Conservation (phyloP, 2,113 vertebrate genomes). For the Brevimyrus niger region DNA sequence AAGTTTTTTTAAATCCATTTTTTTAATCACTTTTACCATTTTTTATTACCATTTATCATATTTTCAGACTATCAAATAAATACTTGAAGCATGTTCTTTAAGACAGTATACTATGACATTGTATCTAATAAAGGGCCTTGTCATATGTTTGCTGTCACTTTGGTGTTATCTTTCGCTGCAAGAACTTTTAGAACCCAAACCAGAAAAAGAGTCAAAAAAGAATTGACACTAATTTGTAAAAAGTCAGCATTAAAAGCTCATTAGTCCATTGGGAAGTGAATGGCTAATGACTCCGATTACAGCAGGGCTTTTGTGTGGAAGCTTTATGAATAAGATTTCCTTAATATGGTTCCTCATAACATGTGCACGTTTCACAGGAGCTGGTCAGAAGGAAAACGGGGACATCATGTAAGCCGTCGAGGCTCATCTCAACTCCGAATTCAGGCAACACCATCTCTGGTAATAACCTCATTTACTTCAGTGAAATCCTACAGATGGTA, state of each 20-base stretch:
- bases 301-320: neutral
- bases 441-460: conserved; percentile 13
- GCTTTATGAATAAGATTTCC: neutral
- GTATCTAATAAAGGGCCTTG: neutral
- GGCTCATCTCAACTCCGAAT: neutral
- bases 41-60: neutral
- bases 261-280: neutral
- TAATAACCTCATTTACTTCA: conserved; percentile 20
- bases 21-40: neutral
- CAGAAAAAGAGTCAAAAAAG: neutral
- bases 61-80: neutral
- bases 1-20: neutral
- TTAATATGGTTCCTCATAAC: neutral
- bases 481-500: conserved; percentile 20
- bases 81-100: neutral
- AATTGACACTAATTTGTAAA: neutral
- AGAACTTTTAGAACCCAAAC: neutral
- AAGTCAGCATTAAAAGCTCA: neutral
- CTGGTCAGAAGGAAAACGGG: neutral
- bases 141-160: neutral
- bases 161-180: neutral
- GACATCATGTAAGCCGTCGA: neutral
- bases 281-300: neutral
- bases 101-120: neutral
- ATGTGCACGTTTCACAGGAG: neutral